phyloP scores from a whole-genome alignment of 2,113 vertebrate species.

The Gopherus evgoodei region DNA sequence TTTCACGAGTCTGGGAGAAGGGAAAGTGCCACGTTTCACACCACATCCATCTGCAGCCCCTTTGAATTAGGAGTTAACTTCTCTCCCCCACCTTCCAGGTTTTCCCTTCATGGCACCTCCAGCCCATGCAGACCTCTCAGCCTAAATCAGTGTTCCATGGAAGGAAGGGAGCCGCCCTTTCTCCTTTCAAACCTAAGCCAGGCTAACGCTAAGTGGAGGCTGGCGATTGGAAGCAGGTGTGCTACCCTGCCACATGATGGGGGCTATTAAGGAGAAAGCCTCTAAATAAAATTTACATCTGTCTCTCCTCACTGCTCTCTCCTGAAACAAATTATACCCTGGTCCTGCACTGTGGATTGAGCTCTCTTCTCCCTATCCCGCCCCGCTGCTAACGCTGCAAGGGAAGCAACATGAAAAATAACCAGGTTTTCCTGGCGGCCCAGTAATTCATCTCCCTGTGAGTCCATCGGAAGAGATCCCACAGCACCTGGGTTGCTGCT shows the following conservation, averaged over 20 bases:
- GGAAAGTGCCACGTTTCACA: fast-evolving
- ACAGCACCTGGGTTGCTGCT: constrained; percentile 52
- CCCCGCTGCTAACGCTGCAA: fast-evolving
- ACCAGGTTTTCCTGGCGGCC: neutral
- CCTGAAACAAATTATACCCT: constrained; percentile 16
- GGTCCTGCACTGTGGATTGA: neutral
- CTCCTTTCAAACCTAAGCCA: fast-evolving
- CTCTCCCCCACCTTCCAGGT: fast-evolving
- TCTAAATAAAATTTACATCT: constrained; percentile 46
- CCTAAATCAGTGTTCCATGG: neutral
- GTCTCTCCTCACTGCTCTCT: constrained; percentile 58
- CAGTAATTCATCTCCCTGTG: constrained; percentile 52
- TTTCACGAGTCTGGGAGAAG: fast-evolving
- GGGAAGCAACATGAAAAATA: neutral
- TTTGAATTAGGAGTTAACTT: fast-evolving
- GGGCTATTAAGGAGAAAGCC: constrained; percentile 38
- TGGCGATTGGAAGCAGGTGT: constrained; percentile 68
- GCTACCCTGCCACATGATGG: constrained; percentile 46
- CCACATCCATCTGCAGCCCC: fast-evolving
- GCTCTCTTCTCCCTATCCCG: neutral
- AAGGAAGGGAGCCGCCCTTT: neutral
- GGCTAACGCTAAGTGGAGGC: neutral
- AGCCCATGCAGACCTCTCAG: neutral
- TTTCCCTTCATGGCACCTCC: fast-evolving
- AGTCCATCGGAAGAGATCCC: constrained; percentile 1